Evolutionary conservation across 2,113 vertebrate species (phyloP).

Genomic region (Crotalus helleri): DNA sequence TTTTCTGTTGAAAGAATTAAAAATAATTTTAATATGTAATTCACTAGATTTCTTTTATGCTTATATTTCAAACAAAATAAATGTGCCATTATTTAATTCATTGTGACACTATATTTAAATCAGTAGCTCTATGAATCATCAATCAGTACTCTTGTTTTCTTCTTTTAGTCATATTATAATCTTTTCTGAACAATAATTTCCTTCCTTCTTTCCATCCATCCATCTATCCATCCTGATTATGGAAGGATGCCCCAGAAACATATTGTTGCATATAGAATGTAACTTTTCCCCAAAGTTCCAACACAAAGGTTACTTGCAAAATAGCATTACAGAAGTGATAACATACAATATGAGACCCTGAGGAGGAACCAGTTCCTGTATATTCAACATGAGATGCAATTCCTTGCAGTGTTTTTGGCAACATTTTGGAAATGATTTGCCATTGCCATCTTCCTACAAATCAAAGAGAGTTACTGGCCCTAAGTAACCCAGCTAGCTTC

Average conservation of each 20-base stretch:
- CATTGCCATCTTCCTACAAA: not conserved
- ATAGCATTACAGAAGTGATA: not conserved
- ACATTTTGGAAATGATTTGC: not conserved
- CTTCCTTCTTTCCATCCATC: not conserved
- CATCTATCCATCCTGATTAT: too few species aligned
- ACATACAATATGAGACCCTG: not conserved
- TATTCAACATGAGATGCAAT: not conserved
- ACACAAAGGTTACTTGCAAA: not conserved
- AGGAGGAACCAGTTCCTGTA: not conserved
- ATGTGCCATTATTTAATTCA: conserved; percentile 51
- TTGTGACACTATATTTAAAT: conserved; percentile 56
- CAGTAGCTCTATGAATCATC: not conserved
- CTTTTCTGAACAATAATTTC: not conserved
- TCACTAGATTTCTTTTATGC: conserved; percentile 43
- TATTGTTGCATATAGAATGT: not conserved
- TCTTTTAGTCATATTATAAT: not conserved
- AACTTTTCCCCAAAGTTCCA: not conserved
- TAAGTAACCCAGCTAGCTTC: not conserved
- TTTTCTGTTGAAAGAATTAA: conserved; percentile 67
- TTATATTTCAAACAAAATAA: conserved; percentile 53
- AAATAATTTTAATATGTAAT: conserved; percentile 46
- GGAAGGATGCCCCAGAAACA: not conserved
- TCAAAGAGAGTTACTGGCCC: not conserved
- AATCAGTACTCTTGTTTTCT: not conserved
- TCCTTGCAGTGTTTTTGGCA: not conserved